Evolutionary conservation across 2,113 vertebrate genomes (phyloP).

Genomic region (Nicator chloris): DNA sequence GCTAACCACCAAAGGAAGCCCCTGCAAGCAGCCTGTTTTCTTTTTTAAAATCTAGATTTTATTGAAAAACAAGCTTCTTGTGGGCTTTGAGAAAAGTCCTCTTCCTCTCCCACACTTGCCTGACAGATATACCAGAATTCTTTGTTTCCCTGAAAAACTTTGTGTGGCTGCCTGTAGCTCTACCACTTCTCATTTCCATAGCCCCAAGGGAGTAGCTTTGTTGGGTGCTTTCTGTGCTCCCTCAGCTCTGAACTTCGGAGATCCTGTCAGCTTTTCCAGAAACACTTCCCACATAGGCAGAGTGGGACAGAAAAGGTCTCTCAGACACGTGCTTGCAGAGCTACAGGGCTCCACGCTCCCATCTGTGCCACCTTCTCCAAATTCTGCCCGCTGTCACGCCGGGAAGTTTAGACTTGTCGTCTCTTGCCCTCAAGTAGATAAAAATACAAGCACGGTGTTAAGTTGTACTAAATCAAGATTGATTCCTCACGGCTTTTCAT

Average conservation of each 20-base stretch:
- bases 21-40: not conserved
- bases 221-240: not conserved
- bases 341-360: not conserved
- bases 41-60: not conserved
- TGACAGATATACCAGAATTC: not conserved
- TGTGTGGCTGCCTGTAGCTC: not conserved
- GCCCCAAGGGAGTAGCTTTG: not conserved
- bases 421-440: not conserved
- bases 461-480: not conserved
- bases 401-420: not conserved
- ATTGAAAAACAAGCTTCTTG: not conserved
- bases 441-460: not conserved
- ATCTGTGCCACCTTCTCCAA: not conserved
- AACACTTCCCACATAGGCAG: constrained; percentile 48
- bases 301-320: not conserved
- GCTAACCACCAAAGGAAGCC: not conserved
- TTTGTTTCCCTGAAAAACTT: not conserved
- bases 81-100: not conserved
- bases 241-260: not conserved
- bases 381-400: not conserved
- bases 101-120: not conserved
- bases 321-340: not conserved
- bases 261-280: constrained; percentile 25
- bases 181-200: not conserved
- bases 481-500: not conserved